phyloP scores from a whole-genome alignment of 92 coral and sea anemone species.

The Parazoanthus atlanticus region DNA sequence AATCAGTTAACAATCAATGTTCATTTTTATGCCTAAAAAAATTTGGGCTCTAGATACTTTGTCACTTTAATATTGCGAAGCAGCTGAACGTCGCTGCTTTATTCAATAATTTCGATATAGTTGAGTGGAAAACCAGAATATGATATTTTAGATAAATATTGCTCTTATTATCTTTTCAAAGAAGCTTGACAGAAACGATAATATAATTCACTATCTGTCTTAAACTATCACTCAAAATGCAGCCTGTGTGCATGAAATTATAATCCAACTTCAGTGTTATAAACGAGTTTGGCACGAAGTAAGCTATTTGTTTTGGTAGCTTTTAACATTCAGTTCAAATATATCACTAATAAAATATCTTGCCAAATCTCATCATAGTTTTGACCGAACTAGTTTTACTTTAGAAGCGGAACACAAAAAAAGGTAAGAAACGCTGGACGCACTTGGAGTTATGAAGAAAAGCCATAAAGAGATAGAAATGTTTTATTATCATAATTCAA shows the following conservation, averaged over 20 bases:
- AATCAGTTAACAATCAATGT: not conserved
- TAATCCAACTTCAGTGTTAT: not conserved
- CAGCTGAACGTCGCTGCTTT: not conserved
- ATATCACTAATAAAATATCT: not conserved
- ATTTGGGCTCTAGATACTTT: not conserved
- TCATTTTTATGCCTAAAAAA: not conserved
- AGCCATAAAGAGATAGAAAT: no score
- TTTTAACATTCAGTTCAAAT: not conserved
- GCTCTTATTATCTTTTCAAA: not conserved
- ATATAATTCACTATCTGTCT: not conserved
- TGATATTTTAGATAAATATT: conserved; percentile 16
- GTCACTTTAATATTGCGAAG: not conserved
- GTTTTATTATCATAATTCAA: no score
- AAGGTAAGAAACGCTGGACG: not conserved
- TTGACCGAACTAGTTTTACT: not conserved
- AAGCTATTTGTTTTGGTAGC: not conserved
- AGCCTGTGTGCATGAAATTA: not conserved
- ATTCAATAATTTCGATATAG: not conserved
- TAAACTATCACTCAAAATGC: not conserved
- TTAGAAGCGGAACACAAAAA: not conserved
- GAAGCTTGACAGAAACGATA: not conserved
- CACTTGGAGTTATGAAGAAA: not conserved
- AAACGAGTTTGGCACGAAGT: not conserved
- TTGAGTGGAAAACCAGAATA: not conserved
- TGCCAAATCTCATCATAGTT: not conserved